Percentiles rank a stretch among this genome's conserved stretches.
These are phyloP conservation scores for Heliconius cydno DNA, from an alignment of 2,888 invertebrate genomes.

Conservation along the genomic window DNA sequence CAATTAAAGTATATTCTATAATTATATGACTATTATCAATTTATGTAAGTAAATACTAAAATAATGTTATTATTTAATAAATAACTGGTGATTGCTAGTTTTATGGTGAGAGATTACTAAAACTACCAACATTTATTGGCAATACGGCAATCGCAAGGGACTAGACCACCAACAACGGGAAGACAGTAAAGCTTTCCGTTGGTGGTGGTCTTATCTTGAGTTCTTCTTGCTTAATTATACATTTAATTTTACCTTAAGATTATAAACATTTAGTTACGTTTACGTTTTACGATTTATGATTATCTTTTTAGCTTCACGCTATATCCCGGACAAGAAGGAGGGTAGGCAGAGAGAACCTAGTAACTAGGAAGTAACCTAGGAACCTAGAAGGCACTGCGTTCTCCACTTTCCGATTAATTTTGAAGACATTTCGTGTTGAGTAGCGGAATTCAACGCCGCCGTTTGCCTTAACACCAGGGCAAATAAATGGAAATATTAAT, in stretches of 20 bases:
- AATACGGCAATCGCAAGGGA: background rate
- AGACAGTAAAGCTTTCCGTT: background rate
- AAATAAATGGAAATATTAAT: no score
- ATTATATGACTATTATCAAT: no score
- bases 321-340: no score
- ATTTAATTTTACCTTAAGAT: background rate
- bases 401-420: no score
- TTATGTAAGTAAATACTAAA: background rate
- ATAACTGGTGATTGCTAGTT: background rate
- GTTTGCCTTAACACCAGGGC: no score
- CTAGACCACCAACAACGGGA: background rate
- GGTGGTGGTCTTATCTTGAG: background rate
- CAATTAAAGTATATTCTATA: no score
- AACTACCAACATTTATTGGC: background rate
- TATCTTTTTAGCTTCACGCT: no score
- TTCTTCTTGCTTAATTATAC: background rate
- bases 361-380: no score
- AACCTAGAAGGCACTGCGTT: no score
- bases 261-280: background rate
- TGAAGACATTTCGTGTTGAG: no score
- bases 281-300: background rate
- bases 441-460: no score
- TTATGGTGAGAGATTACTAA: background rate
- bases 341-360: no score
- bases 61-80: conserved; percentile 3